Base-by-base conservation (phyloP, 2,797 vertebrate genomes). In the Vireo griseus region DNA sequence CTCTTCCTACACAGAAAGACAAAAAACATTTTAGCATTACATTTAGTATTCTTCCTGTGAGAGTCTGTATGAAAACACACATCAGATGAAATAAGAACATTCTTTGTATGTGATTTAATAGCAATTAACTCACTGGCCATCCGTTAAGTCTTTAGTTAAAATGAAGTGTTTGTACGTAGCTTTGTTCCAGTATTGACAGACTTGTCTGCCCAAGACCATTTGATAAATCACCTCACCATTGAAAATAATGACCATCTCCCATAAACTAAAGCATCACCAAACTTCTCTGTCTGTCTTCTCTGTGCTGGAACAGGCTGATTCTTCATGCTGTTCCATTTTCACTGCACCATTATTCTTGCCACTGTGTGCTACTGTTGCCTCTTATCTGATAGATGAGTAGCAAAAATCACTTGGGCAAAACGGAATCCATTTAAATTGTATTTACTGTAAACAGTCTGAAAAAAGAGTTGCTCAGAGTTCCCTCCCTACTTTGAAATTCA, bases 131-230 rank as follows among this genome's bases (percentile, higher is more conserved):
- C 62, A 62, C 67, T 78, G 91, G 67, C 54, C 37, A 65, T 83
- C 33, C 47, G 67, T 40, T 90, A 42, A 76, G 76, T 84, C 63
- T 78, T 88, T 88, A 79, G 90, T 88, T 95, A 93, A 91, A 73
- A 68, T 52, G 51, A 88, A 31, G 51, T 2, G 54, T 76, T 73
- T 45, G 25, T 42, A 48, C 58, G 47, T 89, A 74, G 68, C 57
- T 80, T 86, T 92, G 62, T 88, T 93, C 42, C 51, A 87, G 51
- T 81, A 87, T 79, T 94, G 92, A 92, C 90, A 85, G 71, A 82
- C 1, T 5, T 72, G 78, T 87, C 84, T 94, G 55, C 40, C 77
- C 44, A 21, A 75, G 67, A 86, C 76, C 48, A 16, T 93, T 75
- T 75, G 86, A 84, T 88, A 76, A 75, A 90, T 95, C 73, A 77